These are phyloP conservation scores for Sphenopsis melanotis DNA, from an alignment of 2,797 vertebrate species.

Conservation along the genomic window DNA sequence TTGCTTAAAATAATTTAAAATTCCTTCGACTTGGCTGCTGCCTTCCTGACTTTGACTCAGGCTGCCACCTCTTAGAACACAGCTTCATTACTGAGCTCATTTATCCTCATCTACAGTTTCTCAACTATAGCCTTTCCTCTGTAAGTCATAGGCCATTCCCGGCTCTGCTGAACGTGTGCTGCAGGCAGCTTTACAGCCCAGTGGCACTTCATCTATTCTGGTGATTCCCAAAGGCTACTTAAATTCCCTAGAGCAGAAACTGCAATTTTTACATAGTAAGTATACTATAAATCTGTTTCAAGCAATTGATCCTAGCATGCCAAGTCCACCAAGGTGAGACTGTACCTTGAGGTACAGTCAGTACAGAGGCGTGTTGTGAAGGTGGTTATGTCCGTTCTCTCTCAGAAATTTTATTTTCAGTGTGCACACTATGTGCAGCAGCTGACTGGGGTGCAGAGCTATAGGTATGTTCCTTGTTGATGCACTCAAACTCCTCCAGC, in stretches of 20 bases:
- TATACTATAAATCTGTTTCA: not conserved
- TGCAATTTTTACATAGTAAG: not conserved
- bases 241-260: not conserved
- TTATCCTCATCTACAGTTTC: not conserved
- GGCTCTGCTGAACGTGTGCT: not conserved
- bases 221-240: not conserved
- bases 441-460: not conserved
- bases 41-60: not conserved
- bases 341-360: not conserved
- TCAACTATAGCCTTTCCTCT: not conserved
- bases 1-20: not conserved
- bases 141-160: not conserved
- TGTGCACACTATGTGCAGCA: not conserved
- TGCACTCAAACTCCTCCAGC: not conserved
- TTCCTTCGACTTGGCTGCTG: not conserved
- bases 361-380: not conserved
- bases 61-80: not conserved
- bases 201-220: not conserved
- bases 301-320: not conserved
- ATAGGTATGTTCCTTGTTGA: not conserved
- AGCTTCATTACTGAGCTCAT: not conserved
- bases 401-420: not conserved
- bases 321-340: not conserved
- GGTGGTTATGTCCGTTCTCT: not conserved
- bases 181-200: not conserved